Base-by-base conservation (phyloP, 2,888 invertebrate species). In the Iselma pallidipennis region DNA sequence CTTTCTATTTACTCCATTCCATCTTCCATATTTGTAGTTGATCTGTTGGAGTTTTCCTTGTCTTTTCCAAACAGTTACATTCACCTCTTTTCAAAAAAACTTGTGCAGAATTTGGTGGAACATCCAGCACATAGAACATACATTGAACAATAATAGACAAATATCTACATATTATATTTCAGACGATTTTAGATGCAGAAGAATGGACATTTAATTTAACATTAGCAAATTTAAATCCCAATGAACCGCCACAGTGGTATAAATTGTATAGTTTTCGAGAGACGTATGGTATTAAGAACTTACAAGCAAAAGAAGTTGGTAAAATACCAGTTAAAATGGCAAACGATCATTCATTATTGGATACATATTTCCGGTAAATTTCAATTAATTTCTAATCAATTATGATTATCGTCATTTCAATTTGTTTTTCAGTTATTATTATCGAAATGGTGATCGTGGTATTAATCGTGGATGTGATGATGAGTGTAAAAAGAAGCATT, bases 191-290 rank as follows among this genome's bases (percentile, higher is more conserved):
- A 25, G 88, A 89, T 71, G 86, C 88, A 57, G 84, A 88, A 4
- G 90, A 89, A 57, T 94, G 89, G 84, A 88, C 87, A 7, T 89
- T 91, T 76, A 91, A 95, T 78, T 78, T 95, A 19, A 90, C 89
- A 0, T 85, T 85, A 74, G 91, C 94, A 68, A 81, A 37, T 79
- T n/a, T n/a, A n/a, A n/a, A n/a, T n/a, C n/a, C n/a, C n/a, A n/a
- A n/a, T n/a, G n/a, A n/a, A n/a, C n/a, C 82, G 12, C 91, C 92
- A 0, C 81, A 82, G 6, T 94, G 94, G 93, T 87, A 85, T 71
- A 84, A 87, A 76, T 86, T 91, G 14, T 94, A 94, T 76, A 85
- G 88, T 14, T 90, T 94, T 70, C 88, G 85, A 71, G 85, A 88
- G 51, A 86, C 86, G 9, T 94, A 89, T 72, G 84, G 83, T 12